Conservation (phyloP, 2,888 invertebrate species). For the Xylota segnis region DNA sequence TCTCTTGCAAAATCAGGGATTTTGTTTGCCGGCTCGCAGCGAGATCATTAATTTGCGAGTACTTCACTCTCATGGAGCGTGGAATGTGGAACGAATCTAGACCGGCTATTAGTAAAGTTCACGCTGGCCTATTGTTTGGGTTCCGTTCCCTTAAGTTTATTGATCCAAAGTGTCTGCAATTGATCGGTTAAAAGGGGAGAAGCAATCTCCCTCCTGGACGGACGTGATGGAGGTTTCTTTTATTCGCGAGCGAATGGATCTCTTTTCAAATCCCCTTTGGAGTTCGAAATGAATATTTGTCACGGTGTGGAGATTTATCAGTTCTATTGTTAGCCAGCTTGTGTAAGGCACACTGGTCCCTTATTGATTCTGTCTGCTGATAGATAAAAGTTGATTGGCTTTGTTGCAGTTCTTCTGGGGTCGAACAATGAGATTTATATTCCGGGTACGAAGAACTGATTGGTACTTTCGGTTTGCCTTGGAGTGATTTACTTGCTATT, state of each 20-base stretch:
- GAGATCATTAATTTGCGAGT: slow-evolving; percentile 47
- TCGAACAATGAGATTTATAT: slow-evolving; percentile 20
- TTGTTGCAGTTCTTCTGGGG: slow-evolving; percentile 41
- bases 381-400: slow-evolving; percentile 63
- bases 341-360: slow-evolving; percentile 26
- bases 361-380: slow-evolving; percentile 52
- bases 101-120: slow-evolving; percentile 33
- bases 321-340: slow-evolving; percentile 45
- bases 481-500: slow-evolving; percentile 34
- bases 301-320: slow-evolving; percentile 61
- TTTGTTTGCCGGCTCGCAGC: slow-evolving; percentile 18
- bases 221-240: slow-evolving; percentile 32
- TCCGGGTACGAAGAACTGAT: slow-evolving; percentile 44
- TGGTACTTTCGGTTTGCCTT: slow-evolving; percentile 53
- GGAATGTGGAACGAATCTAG: slow-evolving; percentile 53
- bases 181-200: slow-evolving; percentile 6
- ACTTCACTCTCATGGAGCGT: slow-evolving; percentile 14
- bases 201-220: neutral
- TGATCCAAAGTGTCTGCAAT: slow-evolving; percentile 44
- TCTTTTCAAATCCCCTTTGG: neutral
- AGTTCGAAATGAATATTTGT: slow-evolving; percentile 39
- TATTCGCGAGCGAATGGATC: slow-evolving; percentile 22
- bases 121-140: slow-evolving; percentile 26
- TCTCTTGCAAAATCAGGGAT: slow-evolving; percentile 46
- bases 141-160: slow-evolving; percentile 21